Evolutionary conservation across 2,797 vertebrate genomes (phyloP).

Genomic region (Sebastes itinus): DNA sequence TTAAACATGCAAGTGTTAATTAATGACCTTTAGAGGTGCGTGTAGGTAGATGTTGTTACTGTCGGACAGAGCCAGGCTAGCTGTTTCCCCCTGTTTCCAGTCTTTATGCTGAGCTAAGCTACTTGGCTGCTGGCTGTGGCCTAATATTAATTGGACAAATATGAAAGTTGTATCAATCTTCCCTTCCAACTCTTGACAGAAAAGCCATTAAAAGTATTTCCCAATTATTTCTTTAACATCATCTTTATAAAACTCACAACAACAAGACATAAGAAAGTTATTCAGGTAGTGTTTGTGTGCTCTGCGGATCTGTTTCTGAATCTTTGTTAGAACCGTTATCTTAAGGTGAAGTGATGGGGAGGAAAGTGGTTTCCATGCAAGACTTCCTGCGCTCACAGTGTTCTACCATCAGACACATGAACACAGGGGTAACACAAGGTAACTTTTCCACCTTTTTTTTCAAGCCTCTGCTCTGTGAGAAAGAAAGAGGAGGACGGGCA

Average conservation of each 20-base stretch:
- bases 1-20: not conserved
- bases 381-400: not conserved
- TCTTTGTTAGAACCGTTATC: not conserved
- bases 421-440: not conserved
- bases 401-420: conserved; percentile 8
- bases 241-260: not conserved
- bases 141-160: not conserved
- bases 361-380: not conserved
- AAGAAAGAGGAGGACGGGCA: not conserved
- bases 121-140: not conserved
- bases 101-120: not conserved
- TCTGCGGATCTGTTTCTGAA: not conserved
- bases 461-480: not conserved
- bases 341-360: not conserved
- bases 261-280: not conserved
- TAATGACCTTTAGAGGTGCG: not conserved
- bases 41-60: too few relatives aligned
- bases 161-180: not conserved
- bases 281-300: not conserved
- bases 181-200: not conserved
- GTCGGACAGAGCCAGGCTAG: fast-evolving
- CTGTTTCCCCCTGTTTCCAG: too few relatives aligned
- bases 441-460: not conserved
- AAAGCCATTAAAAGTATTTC: not conserved
- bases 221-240: not conserved